Base-by-base conservation (phyloP, 2,888 invertebrate species). In the Spisula subtruncata region DNA sequence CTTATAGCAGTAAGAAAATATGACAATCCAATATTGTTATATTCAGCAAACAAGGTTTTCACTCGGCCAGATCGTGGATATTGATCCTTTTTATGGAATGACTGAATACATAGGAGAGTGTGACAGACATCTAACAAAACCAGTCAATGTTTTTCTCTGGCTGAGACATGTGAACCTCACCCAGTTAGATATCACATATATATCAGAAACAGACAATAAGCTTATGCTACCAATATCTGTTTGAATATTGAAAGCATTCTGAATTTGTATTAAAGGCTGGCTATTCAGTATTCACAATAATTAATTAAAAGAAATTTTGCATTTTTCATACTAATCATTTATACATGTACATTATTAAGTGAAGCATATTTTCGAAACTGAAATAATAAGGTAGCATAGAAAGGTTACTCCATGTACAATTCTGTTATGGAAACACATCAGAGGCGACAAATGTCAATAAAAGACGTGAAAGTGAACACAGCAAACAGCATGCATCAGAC, bases 21-120 rank as follows among this genome's bases (percentile, higher is more conserved):
- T 71, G 71, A 71, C 71, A 71, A 29, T 71, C 71, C 71, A 71
- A 71, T 71, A 71, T 29, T 71, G 71, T 32, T 71, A 14, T 71
- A 25, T 6, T 14, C 25, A 25, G 71, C 32, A 25, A 29, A 25
- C 12, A 29, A 71, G 71, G 32, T 14, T 29, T 71, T 71, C 32
- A 71, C 71, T 10, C 8, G 29, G 29, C 29, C n/a, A 71, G 71
- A 71, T 32, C 71, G 25, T 25, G n/a, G 25, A 32, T 71, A 71
- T 71, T 71, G 71, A 71, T 71, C 71, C 29, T 29, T 29, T 29
- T 71, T 25, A 71, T 25, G 25, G 71, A 71, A 29, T 71, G 14
- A 25, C 71, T 25, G 71, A 25, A 71, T 71, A 71, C 32, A 14
- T 29, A 0, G 2, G 4, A 71, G 25, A 8, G 32, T 71, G 25